Conservation (phyloP, 2,797 vertebrate genomes). For the Gila robusta region DNA sequence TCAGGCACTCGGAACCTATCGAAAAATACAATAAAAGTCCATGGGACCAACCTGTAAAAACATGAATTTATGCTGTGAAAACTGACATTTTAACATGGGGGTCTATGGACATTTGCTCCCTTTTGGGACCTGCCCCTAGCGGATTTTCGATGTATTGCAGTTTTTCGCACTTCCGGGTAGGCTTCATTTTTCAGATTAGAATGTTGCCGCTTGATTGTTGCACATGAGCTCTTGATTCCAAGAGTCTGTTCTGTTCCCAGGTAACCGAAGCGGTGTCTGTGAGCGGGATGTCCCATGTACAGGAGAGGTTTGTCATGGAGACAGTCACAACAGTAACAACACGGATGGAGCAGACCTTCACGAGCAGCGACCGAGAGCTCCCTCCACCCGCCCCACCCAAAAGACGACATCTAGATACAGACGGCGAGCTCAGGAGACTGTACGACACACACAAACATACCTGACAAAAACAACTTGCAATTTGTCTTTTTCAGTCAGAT, state of each 20-base stretch:
- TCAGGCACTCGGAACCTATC: too few species aligned
- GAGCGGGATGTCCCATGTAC: constrained; percentile 79
- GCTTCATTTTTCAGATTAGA: too few species aligned
- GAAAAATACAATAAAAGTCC: too few species aligned
- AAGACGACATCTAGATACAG: constrained; percentile 87
- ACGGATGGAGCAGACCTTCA: constrained; percentile 67
- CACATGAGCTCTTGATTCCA: constrained; percentile 6
- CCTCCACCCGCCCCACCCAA: constrained; percentile 88
- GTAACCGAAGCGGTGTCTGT: constrained; percentile 88
- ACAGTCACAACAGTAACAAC: constrained; percentile 68
- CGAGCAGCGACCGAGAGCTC: constrained; percentile 77
- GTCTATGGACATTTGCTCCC: too few species aligned
- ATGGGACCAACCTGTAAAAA: too few species aligned
- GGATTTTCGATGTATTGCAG: too few species aligned
- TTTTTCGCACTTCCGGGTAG: too few species aligned
- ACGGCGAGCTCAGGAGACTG: constrained; percentile 86
- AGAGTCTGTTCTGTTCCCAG: constrained; percentile 69
- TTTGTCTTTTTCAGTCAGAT: too few species aligned
- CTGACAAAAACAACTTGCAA: not conserved
- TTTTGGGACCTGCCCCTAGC: too few species aligned
- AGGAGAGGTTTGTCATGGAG: constrained; percentile 79
- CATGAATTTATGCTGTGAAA: too few species aligned
- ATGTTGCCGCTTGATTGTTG: too few species aligned
- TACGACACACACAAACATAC: constrained; percentile 71
- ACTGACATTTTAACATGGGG: too few species aligned